Percentiles rank a stretch among this genome's conserved stretches.
phyloP scores from a whole-genome alignment of 2,113 vertebrate genomes.

The Ochotona curzoniae region DNA sequence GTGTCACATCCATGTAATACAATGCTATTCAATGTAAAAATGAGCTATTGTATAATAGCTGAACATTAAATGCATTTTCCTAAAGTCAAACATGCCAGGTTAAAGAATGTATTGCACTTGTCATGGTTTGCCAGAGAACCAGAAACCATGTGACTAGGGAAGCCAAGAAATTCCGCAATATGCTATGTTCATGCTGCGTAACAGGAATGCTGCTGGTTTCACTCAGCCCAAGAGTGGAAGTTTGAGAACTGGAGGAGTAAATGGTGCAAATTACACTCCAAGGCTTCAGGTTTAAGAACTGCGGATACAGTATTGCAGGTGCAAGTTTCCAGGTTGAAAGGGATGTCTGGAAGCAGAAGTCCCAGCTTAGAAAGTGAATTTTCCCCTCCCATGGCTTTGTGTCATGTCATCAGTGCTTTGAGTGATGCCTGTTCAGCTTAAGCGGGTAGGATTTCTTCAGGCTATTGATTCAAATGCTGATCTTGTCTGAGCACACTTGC shows the following conservation, averaged over 20 bases:
- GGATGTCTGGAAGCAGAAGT: neutral
- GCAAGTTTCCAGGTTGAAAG: neutral
- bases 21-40: neutral
- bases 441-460: neutral
- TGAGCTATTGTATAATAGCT: neutral
- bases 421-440: neutral
- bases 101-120: neutral
- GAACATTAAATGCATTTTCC: neutral
- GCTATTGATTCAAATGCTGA: neutral
- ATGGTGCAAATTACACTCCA: neutral
- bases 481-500: neutral
- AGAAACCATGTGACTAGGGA: too few relatives aligned
- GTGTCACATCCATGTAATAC: neutral
- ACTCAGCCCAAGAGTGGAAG: neutral
- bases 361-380: neutral
- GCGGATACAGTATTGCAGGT: neutral
- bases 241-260: neutral
- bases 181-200: neutral
- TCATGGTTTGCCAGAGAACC: neutral
- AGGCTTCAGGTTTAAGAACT: neutral
- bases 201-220: neutral
- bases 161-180: neutral
- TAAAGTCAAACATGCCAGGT: neutral
- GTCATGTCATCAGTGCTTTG: neutral
- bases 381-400: neutral